Base-by-base conservation (phyloP, 2,888 invertebrate species). In the Hipparchia semele region DNA sequence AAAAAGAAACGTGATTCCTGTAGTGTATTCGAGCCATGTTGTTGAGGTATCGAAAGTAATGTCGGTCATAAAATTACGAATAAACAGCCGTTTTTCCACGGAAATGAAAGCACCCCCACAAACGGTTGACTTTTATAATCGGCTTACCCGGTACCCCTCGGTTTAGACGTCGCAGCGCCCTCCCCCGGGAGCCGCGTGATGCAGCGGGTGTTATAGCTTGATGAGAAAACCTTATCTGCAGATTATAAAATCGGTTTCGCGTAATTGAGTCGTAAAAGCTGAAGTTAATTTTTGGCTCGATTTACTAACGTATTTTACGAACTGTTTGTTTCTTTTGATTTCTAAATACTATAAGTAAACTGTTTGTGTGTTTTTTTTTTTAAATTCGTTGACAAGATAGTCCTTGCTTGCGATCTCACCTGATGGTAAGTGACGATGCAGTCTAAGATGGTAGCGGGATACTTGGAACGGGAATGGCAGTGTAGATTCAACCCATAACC, bases 31-130 rank as follows among this genome's bases (percentile, higher is more conserved):
- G 85, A 88, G 88, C 85, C 87, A 88, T 90, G 89, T 90, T 88
- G 87, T 88, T 87, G 87, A 90, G 86, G 85, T 86, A 92, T 90
- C 88, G 90, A 91, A 91, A 91, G 90, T 92, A 90, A 91, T 90
- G 33, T 91, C 88, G 87, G 84, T 85, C 87, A 91, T 92, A 92
- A 92, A 92, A 92, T 92, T 91, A 92, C 90, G 85, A 87, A 89
- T 90, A 92, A 92, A 92, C 93, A 92, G 91, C 87, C 90, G 91
- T 92, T 92, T 92, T 91, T 91, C 89, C 86, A 86, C 83, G 87
- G 89, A 87, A 90, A 92, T 92, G 91, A 92, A 91, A 86, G 86
- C 86, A 80, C 88, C 89, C 83, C 82, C 81, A 82, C 83, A 84
- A 84, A 83, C 84, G 86, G 87, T 88, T 91, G 92, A 92, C 92